Conservation (phyloP, 2,888 invertebrate species). For the Dioctria linearis region DNA sequence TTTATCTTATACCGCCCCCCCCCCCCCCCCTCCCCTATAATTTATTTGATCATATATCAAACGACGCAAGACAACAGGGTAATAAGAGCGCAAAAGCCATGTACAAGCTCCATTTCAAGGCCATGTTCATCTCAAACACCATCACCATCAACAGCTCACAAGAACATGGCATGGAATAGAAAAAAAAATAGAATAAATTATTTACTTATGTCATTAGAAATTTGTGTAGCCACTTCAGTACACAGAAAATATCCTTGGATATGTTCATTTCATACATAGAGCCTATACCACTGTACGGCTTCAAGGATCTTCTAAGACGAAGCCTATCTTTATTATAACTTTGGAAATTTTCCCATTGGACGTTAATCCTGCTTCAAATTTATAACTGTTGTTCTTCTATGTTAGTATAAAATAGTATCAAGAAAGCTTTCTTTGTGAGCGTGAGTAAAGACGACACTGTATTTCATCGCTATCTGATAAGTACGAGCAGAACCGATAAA, state of each 20-base stretch:
- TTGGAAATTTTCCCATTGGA: conserved; percentile 15
- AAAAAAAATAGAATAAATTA: not conserved
- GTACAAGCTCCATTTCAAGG: conserved; percentile 20
- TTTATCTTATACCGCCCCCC: conserved; percentile 3
- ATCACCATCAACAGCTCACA: not conserved
- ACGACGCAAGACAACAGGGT: not conserved
- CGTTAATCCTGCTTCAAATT: conserved; percentile 2
- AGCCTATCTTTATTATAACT: not conserved
- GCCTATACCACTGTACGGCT: not conserved
- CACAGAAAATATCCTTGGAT: not conserved
- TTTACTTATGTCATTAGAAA: not conserved
- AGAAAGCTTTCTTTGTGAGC: not conserved
- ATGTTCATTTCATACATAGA: not conserved
- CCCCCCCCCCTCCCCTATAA: not conserved
- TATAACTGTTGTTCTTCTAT: conserved; percentile 13
- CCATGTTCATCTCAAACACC: not conserved
- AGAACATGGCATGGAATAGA: not conserved
- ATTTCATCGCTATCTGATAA: not conserved
- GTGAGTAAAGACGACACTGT: not conserved
- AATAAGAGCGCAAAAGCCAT: not conserved
- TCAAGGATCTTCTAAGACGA: not conserved
- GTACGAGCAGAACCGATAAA: not conserved
- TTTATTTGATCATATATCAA: conserved; percentile 26
- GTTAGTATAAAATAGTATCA: not conserved
- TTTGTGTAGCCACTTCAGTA: not conserved